These are phyloP conservation scores for Corythucha ciliata DNA, from an alignment of 2,888 invertebrate species.

Conservation along the genomic window DNA sequence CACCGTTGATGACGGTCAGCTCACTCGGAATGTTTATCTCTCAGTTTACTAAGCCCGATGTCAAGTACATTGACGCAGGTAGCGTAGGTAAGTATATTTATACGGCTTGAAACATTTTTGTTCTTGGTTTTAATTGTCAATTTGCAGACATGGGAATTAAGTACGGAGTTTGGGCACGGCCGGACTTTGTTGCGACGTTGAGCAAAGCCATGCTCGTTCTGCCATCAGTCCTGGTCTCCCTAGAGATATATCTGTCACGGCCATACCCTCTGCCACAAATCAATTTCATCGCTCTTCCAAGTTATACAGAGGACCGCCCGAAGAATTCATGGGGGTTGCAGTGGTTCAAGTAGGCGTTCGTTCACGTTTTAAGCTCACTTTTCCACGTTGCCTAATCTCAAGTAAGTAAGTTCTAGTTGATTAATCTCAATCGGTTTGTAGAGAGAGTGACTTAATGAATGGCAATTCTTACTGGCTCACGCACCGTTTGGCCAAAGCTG, in stretches of 20 bases:
- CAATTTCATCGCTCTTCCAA: conserved; percentile 64
- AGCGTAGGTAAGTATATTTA: conserved; percentile 8
- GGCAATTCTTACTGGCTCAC: conserved; percentile 42
- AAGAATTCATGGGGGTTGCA: conserved; percentile 73
- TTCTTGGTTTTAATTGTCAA: not conserved
- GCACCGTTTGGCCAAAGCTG: conserved; percentile 59
- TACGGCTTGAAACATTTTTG: not conserved
- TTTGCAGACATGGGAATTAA: conserved; percentile 34
- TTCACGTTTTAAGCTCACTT: not conserved
- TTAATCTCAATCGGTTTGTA: conserved; percentile 39
- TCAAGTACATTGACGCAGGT: conserved; percentile 33
- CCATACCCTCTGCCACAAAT: conserved; percentile 52
- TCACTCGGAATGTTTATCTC: conserved; percentile 64
- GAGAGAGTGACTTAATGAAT: conserved; percentile 59
- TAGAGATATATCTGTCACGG: conserved; percentile 34
- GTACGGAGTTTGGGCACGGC: conserved; percentile 55
- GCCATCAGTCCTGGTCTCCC: conserved; percentile 33
- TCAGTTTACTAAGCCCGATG: conserved; percentile 44
- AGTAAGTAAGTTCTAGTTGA: not conserved
- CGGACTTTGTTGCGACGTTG: conserved; percentile 52
- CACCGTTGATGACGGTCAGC: conserved; percentile 68
- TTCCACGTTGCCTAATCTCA: not conserved
- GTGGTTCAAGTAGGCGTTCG: conserved; percentile 65
- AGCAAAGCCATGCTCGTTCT: conserved; percentile 38
- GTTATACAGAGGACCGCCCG: conserved; percentile 58